These are phyloP conservation scores for Tortrix viridana DNA, from an alignment of 2,888 invertebrate genomes.

Conservation along the genomic window DNA sequence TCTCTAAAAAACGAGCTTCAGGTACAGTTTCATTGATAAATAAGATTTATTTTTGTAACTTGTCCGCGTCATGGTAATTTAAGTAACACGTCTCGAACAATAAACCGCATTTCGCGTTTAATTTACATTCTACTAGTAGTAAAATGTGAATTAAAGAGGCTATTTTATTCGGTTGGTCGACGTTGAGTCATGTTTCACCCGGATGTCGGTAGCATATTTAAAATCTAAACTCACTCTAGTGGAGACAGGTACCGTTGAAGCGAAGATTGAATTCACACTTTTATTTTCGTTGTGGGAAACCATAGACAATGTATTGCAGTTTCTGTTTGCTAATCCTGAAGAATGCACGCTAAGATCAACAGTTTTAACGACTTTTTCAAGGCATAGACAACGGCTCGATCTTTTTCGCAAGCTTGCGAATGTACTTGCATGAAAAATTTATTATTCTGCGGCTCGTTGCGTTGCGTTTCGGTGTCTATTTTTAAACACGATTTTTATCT, in stretches of 20 bases:
- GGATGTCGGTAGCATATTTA: slow-evolving; percentile 67
- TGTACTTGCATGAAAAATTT: slow-evolving; percentile 13
- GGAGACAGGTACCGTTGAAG: slow-evolving; percentile 69
- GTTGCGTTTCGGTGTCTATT: slow-evolving; percentile 19
- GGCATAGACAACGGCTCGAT: slow-evolving; percentile 12
- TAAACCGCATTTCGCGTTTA: slow-evolving; percentile 44
- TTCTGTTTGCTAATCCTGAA: slow-evolving; percentile 50
- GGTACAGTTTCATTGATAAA: slow-evolving; percentile 4
- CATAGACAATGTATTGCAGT: slow-evolving; percentile 51
- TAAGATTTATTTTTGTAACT: slow-evolving; percentile 19
- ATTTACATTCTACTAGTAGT: slow-evolving; percentile 43
- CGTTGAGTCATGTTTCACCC: slow-evolving; percentile 66
- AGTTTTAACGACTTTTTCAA: slow-evolving; percentile 35
- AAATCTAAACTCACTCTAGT: slow-evolving; percentile 70
- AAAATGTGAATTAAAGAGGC: slow-evolving; percentile 33
- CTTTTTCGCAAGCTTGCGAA: slow-evolving; percentile 20
- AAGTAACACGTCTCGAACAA: slow-evolving; percentile 41
- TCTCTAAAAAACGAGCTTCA: not conserved
- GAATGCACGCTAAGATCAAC: slow-evolving; percentile 39
- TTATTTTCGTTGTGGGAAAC: slow-evolving; percentile 72
- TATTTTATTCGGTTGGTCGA: slow-evolving; percentile 35
- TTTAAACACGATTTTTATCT: slow-evolving; percentile 8
- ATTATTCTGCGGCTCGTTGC: slow-evolving; percentile 11
- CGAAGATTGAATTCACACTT: slow-evolving; percentile 75
- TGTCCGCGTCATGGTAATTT: slow-evolving; percentile 38